Evolutionary conservation across 2,113 vertebrate genomes (phyloP).

Genomic region (Hippocampus zosterae): DNA sequence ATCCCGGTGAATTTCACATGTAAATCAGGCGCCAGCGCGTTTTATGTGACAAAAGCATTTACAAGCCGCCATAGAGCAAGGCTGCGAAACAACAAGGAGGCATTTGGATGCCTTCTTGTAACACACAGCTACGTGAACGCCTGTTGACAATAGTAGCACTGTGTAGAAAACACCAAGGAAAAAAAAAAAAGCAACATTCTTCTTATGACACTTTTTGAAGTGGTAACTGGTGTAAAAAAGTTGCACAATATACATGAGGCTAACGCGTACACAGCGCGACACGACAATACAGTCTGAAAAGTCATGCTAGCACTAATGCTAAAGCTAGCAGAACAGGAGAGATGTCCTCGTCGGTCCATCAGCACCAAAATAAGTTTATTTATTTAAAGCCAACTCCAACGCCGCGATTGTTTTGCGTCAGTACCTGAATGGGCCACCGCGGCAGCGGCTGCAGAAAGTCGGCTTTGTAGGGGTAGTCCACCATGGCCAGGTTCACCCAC

Average conservation of each 20-base stretch:
- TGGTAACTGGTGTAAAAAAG: no score
- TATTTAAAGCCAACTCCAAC: no score
- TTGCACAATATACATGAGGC: no score
- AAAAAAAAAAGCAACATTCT: background rate
- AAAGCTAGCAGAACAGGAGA: no score
- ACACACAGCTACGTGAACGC: background rate
- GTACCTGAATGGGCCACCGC: conserved; percentile 90
- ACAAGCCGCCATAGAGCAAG: background rate
- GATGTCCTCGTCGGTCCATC: no score
- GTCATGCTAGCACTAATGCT: no score
- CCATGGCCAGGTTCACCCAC: conserved; percentile 94
- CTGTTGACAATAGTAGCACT: background rate
- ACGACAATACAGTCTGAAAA: no score
- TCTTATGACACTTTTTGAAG: background rate
- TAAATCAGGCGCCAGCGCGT: conserved; percentile 2
- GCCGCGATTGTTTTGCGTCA: background rate
- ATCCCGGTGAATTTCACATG: conserved; percentile 4
- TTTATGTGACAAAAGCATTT: conserved; percentile 7
- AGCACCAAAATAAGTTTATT: no score
- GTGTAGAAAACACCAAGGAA: background rate
- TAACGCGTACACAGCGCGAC: no score
- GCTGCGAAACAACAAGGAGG: background rate
- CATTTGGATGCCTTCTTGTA: background rate
- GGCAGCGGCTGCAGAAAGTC: conserved; percentile 90
- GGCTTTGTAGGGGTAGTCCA: conserved; percentile 89